Conservation (phyloP, 2,113 vertebrate species). For the Anarrhichthys ocellatus region DNA sequence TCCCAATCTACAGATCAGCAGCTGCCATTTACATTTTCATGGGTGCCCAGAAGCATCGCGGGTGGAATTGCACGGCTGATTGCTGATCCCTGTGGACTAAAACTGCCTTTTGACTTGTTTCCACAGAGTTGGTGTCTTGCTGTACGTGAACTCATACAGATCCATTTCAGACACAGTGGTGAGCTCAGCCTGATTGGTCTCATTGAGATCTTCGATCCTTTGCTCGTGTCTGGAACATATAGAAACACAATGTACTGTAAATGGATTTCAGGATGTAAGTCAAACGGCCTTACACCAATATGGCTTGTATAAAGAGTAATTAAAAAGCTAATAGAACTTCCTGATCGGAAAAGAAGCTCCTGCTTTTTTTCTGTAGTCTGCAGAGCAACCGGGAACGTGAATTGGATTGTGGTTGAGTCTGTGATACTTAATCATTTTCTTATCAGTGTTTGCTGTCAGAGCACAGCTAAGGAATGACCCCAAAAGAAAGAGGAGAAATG, state of each 20-base stretch:
- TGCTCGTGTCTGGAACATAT: constrained; percentile 18
- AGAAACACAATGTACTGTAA: constrained; percentile 45
- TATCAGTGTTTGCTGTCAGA: constrained; percentile 71
- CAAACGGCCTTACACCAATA: constrained; percentile 20
- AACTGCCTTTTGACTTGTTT: constrained; percentile 25
- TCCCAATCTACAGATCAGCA: constrained; percentile 58
- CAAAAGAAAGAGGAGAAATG: constrained; percentile 68
- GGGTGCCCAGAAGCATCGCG: constrained; percentile 52
- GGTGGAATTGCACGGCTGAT: constrained; percentile 55
- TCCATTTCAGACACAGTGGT: constrained; percentile 29
- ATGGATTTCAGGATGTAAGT: constrained; percentile 50
- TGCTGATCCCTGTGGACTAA: constrained; percentile 52
- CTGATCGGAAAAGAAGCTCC: constrained; percentile 37
- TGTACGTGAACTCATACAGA: constrained; percentile 3
- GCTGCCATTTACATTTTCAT: constrained; percentile 74
- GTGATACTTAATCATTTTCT: constrained; percentile 76
- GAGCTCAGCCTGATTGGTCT: constrained; percentile 16
- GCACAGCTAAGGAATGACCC: constrained; percentile 68
- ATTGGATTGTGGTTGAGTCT: constrained; percentile 58
- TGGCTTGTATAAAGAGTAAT: constrained; percentile 42
- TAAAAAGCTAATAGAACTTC: constrained; percentile 47
- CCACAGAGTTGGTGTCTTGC: constrained; percentile 8
- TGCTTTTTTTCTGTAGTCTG: constrained; percentile 47
- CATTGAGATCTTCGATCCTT: constrained; percentile 25
- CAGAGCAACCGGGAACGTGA: constrained; percentile 41